Base-by-base conservation (phyloP, 2,888 invertebrate genomes). In the Strigamia crassipes region DNA sequence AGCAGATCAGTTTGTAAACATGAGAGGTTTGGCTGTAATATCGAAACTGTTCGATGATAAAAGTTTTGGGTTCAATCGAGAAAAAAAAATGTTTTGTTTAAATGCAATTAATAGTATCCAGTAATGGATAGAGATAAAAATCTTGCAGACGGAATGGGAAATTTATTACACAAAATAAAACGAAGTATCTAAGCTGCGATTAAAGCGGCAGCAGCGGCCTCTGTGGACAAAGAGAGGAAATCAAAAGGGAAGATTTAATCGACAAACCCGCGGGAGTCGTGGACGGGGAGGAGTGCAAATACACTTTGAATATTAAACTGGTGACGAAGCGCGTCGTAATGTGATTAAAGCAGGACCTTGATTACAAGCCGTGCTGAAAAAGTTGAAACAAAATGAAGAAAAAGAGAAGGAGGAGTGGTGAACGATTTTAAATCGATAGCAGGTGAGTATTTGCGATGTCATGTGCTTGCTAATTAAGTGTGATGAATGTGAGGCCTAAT, bases 151-250 rank as follows among this genome's bases (percentile, higher is more conserved):
- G 61, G 61, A 61, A 61, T 61, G 61, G 61, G 61, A 61, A 61
- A 61, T 61, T 61, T 61, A 61, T 61, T 61, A 61, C 61, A 61
- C 61, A 61, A 61, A 61, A 61, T 61, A 61, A 61, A 61, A 61
- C 61, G 61, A 61, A 61, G 61, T 61, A 61, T 61, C 10, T 61
- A 61, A 61, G 61, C 61, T 61, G 61, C 61, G 61, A 61, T 61
- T 61, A 61, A 61, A 21, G 18, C 61, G 23, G 61, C 61, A 61
- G 23, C 61, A 61, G 61, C 61, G 61, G 61, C 61, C 61, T 61
- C 61, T 61, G 61, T 61, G 61, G 61, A 61, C 61, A 61, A 61
- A 61, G 61, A 61, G 61, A 46, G 61, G 61, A 61, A 61, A 61
- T 61, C 61, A 61, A 61, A 61, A 61, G 61, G 61, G 61, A 61